Evolutionary conservation across 2,113 vertebrate genomes (phyloP), one percentile per base, ranked within the genome.

Genomic region (Sprattus sprattus): DNA sequence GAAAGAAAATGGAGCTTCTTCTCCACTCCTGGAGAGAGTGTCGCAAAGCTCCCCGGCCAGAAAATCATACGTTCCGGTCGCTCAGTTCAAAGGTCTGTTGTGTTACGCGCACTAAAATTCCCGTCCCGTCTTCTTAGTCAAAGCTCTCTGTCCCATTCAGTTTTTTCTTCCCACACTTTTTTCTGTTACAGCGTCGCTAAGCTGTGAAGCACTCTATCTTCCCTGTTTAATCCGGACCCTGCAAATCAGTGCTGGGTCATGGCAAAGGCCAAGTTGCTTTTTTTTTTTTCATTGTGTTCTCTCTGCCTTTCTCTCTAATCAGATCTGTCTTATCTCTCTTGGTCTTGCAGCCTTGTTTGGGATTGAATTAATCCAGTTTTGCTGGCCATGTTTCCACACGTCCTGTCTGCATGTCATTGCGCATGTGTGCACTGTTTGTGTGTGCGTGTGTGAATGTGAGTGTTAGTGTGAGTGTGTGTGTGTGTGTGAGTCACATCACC

Each of bases 41-140:
- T 85, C 86, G 3, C 90, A 90, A 57, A 92, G 88, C 87, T 90
- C 93, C 7, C 85, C 91, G 25, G 83, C 89, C 89, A 93, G 93
- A 93, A 94, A 93, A 91, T 95, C 94, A 91, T n/a, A 94, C 92
- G 94, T 95, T 84, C 94, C 94, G 0, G 92, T 95, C 28, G 81
- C 94, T 85, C 81, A 94, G 85, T 88, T 83, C 89, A 95, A 95
- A 95, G 95, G 95, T 95, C 94, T 94, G 95, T 95, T 86, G 90
- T 87, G 90, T 90, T 91, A 84, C 87, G 11, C 89, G 93, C 88
- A 92, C 91, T 88, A 83, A 87, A 90, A 89, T 89, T 0, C 71
- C 25, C 13, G 39, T 32, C 28, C 11, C 71, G 13, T 32, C 25
- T 5, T 15, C 71, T 78, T 78, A 91, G 82, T 88, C 82, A 84